Evolutionary conservation across 1,140 invertebrate species (phyloP).

Genomic region (Platyscapa corneri): DNA sequence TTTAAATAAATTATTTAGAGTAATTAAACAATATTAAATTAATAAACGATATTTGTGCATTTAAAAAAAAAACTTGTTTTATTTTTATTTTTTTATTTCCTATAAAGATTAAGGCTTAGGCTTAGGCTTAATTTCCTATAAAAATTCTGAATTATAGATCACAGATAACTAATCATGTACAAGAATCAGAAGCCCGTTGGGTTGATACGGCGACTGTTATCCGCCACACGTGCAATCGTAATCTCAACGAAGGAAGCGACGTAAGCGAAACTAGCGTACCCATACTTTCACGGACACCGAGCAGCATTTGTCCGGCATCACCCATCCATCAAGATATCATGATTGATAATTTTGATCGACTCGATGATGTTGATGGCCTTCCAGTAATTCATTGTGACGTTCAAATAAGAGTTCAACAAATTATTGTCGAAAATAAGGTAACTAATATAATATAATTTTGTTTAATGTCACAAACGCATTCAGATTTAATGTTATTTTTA

Average conservation of each 20-base stretch:
- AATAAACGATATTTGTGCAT: too few relatives aligned
- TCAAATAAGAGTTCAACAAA: slow-evolving; percentile 86
- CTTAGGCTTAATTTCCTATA: too few relatives aligned
- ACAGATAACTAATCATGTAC: slow-evolving; percentile 54
- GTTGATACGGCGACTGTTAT: slow-evolving; percentile 53
- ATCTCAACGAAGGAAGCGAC: slow-evolving; percentile 67
- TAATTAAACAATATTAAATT: too few relatives aligned
- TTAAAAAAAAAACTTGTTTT: too few relatives aligned
- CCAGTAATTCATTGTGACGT: slow-evolving; percentile 84
- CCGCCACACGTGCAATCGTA: slow-evolving; percentile 59
- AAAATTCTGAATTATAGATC: slow-evolving; percentile 19
- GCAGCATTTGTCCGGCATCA: slow-evolving; percentile 71
- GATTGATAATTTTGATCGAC: slow-evolving; percentile 70
- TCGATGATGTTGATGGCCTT: slow-evolving; percentile 85
- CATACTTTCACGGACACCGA: slow-evolving; percentile 68
- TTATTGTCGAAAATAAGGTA: slow-evolving; percentile 86
- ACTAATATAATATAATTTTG: neutral
- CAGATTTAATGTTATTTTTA: too few relatives aligned
- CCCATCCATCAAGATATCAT: slow-evolving; percentile 68
- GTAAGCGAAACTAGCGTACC: slow-evolving; percentile 68
- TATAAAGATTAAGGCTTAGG: too few relatives aligned
- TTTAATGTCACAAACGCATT: neutral
- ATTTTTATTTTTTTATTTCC: too few relatives aligned
- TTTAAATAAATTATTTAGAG: neutral
- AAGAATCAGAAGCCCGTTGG: slow-evolving; percentile 60